phyloP scores from a whole-genome alignment of 1,140 invertebrate genomes.

The Camponotus floridanus region DNA sequence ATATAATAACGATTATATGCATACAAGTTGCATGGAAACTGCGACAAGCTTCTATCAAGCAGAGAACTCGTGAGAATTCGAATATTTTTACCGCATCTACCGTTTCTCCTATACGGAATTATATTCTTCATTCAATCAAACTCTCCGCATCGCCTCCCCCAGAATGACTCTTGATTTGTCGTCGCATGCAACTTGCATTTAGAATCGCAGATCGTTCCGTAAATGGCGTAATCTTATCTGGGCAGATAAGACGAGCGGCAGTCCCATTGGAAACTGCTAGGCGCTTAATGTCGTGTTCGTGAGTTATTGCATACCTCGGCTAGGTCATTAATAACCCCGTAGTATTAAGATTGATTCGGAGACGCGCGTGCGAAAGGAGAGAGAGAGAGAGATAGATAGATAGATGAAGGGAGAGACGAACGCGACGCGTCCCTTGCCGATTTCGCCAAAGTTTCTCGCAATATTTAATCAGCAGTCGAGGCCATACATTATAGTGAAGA shows the following conservation, averaged over 20 bases:
- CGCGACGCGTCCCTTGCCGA: slow-evolving; percentile 40
- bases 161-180: slow-evolving; percentile 43
- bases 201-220: slow-evolving; percentile 43
- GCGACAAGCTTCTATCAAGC: not conserved
- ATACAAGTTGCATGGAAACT: not conserved
- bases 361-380: slow-evolving; percentile 16
- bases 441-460: slow-evolving; percentile 65
- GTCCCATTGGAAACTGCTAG: slow-evolving; percentile 73
- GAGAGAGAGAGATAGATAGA: slow-evolving; percentile 9
- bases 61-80: not conserved
- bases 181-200: slow-evolving; percentile 39
- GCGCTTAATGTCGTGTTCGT: slow-evolving; percentile 70
- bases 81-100: not conserved
- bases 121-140: not conserved
- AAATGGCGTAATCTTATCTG: slow-evolving; percentile 68
- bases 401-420: slow-evolving; percentile 22
- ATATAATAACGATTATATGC: not conserved
- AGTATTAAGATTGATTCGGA: slow-evolving; percentile 75
- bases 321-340: slow-evolving; percentile 71
- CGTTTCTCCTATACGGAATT: not conserved
- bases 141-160: not conserved
- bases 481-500: slow-evolving; percentile 49
- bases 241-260: slow-evolving; percentile 65
- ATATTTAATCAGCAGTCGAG: slow-evolving; percentile 52
- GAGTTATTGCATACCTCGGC: slow-evolving; percentile 68